Evolutionary conservation across 2,888 invertebrate genomes (phyloP).

Genomic region (Anthophora plumipes): DNA sequence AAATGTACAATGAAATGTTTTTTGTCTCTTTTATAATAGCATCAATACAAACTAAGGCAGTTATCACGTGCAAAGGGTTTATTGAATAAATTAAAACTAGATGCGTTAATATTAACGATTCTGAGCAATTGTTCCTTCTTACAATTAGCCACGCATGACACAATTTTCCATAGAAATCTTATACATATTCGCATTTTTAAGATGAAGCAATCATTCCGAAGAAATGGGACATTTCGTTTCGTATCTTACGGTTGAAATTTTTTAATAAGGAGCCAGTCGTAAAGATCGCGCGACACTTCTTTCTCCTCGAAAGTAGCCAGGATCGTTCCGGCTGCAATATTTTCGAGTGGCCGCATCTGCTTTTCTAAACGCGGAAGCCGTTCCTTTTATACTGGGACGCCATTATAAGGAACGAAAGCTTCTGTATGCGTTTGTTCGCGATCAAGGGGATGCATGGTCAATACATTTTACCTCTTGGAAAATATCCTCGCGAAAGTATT

Average conservation of each 20-base stretch:
- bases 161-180: too few species aligned
- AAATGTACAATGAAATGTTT: too few species aligned
- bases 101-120: too few species aligned
- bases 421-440: constrained; percentile 40
- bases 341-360: constrained; percentile 30
- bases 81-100: too few species aligned
- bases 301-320: not conserved
- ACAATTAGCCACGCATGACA: too few species aligned
- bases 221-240: too few species aligned
- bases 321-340: constrained; percentile 34
- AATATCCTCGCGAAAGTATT: constrained; percentile 32
- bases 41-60: too few species aligned
- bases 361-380: constrained; percentile 33
- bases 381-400: constrained; percentile 31
- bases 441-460: constrained; percentile 40
- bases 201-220: not conserved
- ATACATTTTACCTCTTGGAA: constrained; percentile 33
- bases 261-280: not conserved
- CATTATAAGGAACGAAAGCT: constrained; percentile 43
- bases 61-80: too few species aligned
- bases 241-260: not conserved
- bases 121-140: too few species aligned
- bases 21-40: too few species aligned
- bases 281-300: constrained; percentile 2
- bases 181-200: too few species aligned